These are phyloP conservation scores for Triops cancriformis DNA, from an alignment of 1,140 invertebrate species.

Conservation along the genomic window DNA sequence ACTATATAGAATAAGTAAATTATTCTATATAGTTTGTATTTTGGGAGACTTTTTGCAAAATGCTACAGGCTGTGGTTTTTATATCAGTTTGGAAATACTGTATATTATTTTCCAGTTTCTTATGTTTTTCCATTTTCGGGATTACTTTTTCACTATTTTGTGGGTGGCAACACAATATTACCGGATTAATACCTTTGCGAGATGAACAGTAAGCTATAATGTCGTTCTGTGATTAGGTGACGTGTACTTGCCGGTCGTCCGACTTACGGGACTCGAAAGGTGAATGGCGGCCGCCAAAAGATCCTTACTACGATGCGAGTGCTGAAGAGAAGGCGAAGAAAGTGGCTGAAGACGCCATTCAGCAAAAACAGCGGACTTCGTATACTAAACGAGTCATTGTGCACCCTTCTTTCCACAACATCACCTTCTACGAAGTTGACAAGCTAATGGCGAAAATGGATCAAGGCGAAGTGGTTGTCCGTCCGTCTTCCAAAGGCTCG, in stretches of 20 bases:
- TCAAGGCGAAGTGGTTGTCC: constrained; percentile 90
- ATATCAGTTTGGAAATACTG: too few species aligned
- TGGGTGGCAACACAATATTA: too few species aligned
- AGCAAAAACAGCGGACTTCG: constrained; percentile 64
- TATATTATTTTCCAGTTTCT: too few species aligned
- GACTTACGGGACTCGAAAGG: constrained; percentile 85
- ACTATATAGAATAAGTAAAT: too few species aligned
- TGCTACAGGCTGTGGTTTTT: too few species aligned
- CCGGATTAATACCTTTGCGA: too few species aligned
- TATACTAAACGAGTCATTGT: constrained; percentile 94
- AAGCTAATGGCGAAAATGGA: constrained; percentile 84
- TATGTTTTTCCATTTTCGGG: too few species aligned
- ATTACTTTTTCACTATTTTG: too few species aligned
- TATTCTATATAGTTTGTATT: too few species aligned
- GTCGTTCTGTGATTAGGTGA: constrained; percentile 48
- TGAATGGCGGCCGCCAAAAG: constrained; percentile 79
- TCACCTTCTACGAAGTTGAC: constrained; percentile 85
- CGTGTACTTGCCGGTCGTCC: constrained; percentile 86
- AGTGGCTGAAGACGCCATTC: constrained; percentile 69
- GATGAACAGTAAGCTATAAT: neutral
- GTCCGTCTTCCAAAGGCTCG: constrained; percentile 91
- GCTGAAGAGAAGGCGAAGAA: constrained; percentile 69
- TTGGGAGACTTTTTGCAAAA: too few species aligned
- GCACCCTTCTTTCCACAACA: constrained; percentile 95
- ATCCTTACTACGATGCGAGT: constrained; percentile 87